Evolutionary conservation across 2,888 invertebrate genomes (phyloP), one percentile per base, ranked within the genome.

Genomic region (Scaptomyza polygonia): DNA sequence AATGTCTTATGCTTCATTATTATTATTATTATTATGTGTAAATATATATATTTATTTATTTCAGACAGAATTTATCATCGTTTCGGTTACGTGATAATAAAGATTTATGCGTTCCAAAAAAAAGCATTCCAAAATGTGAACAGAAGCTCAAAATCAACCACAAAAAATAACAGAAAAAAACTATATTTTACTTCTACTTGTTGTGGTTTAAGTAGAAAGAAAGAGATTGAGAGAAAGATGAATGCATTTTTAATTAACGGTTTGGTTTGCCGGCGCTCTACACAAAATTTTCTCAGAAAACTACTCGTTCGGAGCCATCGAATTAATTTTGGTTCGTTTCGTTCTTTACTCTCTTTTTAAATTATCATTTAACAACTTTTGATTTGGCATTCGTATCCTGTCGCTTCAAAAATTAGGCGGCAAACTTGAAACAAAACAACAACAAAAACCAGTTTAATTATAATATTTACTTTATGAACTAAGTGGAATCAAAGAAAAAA

Each of bases 171-270:
- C n/a, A n/a, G n/a, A n/a, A n/a, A n/a, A n/a, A 30, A 29, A 29
- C 34, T 49, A 12, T 16, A 21, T 30, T 52, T 12, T 21, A 8
- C 25, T 4, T 5, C 25, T 5, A 25, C 25, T 25, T 25, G 25
- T 25, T 25, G 25, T 0, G 25, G 25, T 25, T 25, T 43, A 29
- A 21, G 21, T 4, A 21, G 2, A 21, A 4, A 21, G 21, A 21
- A 4, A 21, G 21, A 21, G 21, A 21, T n/a, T n/a, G 14, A 7
- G 6, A 42, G n/a, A 11, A 67, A 79, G 86, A 84, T 64, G 76
- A 77, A 86, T 86, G 86, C 73, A 78, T 84, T 88, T 86, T 86
- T 86, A 86, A 86, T 86, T 88, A 81, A 61, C 62, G 58, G 65
- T 67, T 67, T 74, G 1, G 25, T 58, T n/a, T 14, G 36, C 7